phyloP scores from a whole-genome alignment of 1,140 invertebrate genomes.

The Heliconius himera region DNA sequence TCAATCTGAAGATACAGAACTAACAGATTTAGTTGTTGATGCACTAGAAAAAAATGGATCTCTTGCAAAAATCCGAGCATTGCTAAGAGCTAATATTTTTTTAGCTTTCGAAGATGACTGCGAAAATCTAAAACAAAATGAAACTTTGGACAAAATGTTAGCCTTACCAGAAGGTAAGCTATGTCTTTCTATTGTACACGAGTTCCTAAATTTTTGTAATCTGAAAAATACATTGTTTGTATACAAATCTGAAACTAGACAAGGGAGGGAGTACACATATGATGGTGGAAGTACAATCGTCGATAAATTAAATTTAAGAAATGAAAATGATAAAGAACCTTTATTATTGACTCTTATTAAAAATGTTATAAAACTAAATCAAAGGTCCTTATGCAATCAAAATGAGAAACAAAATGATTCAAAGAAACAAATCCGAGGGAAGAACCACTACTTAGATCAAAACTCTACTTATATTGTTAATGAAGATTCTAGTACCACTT shows the following conservation, averaged over 20 bases:
- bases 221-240: conserved; percentile 79
- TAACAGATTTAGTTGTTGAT: conserved; percentile 78
- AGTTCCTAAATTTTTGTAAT: conserved; percentile 79
- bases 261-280: conserved; percentile 71
- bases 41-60: conserved; percentile 80
- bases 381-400: conserved; percentile 42
- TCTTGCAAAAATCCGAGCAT: conserved; percentile 77
- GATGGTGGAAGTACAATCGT: conserved; percentile 58
- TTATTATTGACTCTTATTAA: conserved; percentile 67
- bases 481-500: conserved; percentile 66
- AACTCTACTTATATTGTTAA: conserved; percentile 75
- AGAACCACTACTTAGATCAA: conserved; percentile 52
- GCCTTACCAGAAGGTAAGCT: conserved; percentile 73
- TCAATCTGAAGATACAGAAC: conserved; percentile 78
- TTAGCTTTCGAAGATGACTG: conserved; percentile 78
- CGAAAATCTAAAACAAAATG: conserved; percentile 72
- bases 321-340: conserved; percentile 60
- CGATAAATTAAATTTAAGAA: conserved; percentile 62
- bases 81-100: conserved; percentile 78
- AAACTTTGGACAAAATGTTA: conserved; percentile 68
- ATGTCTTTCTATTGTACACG: conserved; percentile 72
- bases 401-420: conserved; percentile 44
- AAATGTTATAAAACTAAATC: conserved; percentile 49
- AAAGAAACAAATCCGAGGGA: conserved; percentile 36
- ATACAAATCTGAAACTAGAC: conserved; percentile 77